Conservation (phyloP, 1,140 invertebrate species). For the Antheraea pernyi region DNA sequence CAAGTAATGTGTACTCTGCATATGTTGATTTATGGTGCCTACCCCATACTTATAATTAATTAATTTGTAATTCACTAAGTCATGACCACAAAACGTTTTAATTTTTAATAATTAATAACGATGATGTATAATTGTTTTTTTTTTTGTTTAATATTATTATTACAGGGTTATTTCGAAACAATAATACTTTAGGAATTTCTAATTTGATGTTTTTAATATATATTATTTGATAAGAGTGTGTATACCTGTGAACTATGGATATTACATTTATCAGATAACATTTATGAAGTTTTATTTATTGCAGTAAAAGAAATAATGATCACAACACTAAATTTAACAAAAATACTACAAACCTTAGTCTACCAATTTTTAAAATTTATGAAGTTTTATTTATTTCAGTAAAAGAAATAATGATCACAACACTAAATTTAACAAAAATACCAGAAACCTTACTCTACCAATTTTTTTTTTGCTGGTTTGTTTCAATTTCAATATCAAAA, state of each 20-base stretch:
- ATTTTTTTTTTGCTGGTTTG: too few species aligned
- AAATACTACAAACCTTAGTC: too few species aligned
- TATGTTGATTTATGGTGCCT: constrained; percentile 23
- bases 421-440: too few species aligned
- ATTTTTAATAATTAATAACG: neutral
- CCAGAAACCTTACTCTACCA: too few species aligned
- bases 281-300: neutral
- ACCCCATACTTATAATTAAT: constrained; percentile 17
- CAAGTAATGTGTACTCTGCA: neutral
- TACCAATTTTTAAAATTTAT: too few species aligned
- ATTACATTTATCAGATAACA: neutral
- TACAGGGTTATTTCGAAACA: constrained; percentile 12
- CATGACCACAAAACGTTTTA: neutral
- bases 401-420: too few species aligned
- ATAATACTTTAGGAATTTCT: neutral
- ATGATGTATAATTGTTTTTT: neutral
- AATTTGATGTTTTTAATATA: neutral
- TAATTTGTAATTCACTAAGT: constrained; percentile 7
- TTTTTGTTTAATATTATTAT: constrained; percentile 14
- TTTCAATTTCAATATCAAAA: too few species aligned
- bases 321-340: too few species aligned
- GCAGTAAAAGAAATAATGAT: too few species aligned
- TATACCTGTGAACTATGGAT: neutral
- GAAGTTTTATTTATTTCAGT: neutral
- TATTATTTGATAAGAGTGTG: constrained; percentile 1